Base-by-base conservation (phyloP, 2,797 vertebrate species). In the Chlorospingus flavigularis region DNA sequence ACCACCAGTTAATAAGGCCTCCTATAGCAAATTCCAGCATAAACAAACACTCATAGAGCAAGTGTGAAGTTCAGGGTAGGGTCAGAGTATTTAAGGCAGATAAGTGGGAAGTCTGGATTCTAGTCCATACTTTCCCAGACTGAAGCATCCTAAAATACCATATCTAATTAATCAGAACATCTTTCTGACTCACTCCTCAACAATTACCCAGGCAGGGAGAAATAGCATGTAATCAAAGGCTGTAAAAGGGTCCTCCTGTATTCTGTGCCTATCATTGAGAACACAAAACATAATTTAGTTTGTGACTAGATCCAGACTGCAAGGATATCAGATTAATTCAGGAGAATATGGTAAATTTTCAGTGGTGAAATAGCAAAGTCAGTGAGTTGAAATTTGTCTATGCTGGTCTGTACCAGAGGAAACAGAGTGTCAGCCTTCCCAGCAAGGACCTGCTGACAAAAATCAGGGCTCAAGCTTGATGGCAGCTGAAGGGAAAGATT, bases 131-230 rank as follows among this genome's bases (percentile, higher is more conserved):
- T 94, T 96, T 55, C 25, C 54, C 72, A 89, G 68, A 24, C 82
- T 80, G 89, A 88, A 96, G 88, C 90, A 90, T 95, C 95, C 92
- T 97, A 96, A 95, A 95, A 97, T 95, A 97, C 93, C 94, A 75
- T 63, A 88, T 95, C 94, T 97, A 96, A 97, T 98, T 97, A 98
- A 97, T 98, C 95, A 96, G 92, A 96, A 81, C 93, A 92, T 96
- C 92, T 94, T 96, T 93, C 94, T 92, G 94, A 96, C 91, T 97
- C 93, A 92, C 77, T 96, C 91, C 94, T 97, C 96, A 80, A 96
- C 95, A 94, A 95, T 97, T 97, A 97, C 66, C 30, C 82, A 90
- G 95, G 91, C 92, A 92, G 88, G 89, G 96, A 97, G 95, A 97
- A 97, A 96, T 33, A 91, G 79, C 84, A 28, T 71, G 88, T 74